Base-by-base conservation (phyloP, 2,888 invertebrate genomes). In the Drosophila colorata region DNA sequence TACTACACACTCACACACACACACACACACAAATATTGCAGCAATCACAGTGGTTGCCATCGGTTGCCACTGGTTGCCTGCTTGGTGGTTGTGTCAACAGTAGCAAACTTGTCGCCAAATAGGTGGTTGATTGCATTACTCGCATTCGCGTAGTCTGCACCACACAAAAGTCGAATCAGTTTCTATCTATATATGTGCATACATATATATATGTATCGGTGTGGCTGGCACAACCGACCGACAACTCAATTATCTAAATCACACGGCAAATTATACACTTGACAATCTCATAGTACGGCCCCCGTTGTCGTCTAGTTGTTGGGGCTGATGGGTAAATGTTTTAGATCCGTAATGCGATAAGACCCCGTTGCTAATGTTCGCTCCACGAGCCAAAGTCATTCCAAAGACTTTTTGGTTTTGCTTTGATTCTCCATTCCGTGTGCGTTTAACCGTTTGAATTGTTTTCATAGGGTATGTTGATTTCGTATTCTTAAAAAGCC, bases 201-300 rank as follows among this genome's bases (percentile, higher is more conserved):
- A n/a, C 11, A 6, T 11, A 11, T 11, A 53, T 7, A 7, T 28
- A 11, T 25, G 2, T 14, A 14, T 20, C 25, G 38, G 43, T 20
- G 20, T 20, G 33, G 51, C 48, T 52, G 57, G 67, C 64, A 48
- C 40, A 60, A 52, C 51, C 13, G 28, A 40, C 23, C 40, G 40
- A 43, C 59, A 68, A 51, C 58, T 74, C 55, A 69, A 73, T 73
- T 73, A 74, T 53, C 74, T 69, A 55, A 74, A 74, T 73, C 61
- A 58, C 46, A 9, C 38, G 25, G 8, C 47, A 43, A 46, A 40
- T 53, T 46, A 58, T 55, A 59, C 53, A 51, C 70, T 55, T 48
- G 73, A 64, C 64, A 44, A 43, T 41, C 59, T 35, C 23, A 16
- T 23, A 20, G 9, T n/a, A 31, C 44, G 25, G 25, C 25, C 25